A percentile compares a stretch with the other conserved stretches of the same genome.
Conservation (phyloP, 1,140 invertebrate species). For the Arctopsyche grandis region DNA sequence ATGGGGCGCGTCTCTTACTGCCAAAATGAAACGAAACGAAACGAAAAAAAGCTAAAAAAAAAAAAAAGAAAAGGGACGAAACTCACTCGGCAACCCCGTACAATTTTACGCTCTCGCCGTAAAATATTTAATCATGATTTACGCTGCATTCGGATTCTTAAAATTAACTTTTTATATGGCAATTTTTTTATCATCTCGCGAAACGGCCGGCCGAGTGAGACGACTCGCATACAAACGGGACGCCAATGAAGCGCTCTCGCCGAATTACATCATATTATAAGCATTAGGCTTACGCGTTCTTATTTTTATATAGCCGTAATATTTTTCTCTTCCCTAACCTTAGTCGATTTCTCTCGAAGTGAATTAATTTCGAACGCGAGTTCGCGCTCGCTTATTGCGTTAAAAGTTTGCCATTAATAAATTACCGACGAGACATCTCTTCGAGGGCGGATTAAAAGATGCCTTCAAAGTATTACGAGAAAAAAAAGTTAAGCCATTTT, state of each 20-base stretch:
- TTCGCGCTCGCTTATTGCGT: not conserved
- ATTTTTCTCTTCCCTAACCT: not conserved
- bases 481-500: too few relatives aligned
- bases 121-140: slow-evolving; percentile 31
- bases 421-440: not conserved
- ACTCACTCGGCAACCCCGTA: not conserved
- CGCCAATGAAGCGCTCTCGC: not conserved
- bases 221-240: not conserved
- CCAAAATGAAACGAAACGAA: not conserved
- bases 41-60: not conserved
- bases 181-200: not conserved
- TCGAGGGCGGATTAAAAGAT: not conserved
- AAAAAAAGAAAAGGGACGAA: not conserved
- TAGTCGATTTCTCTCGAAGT: not conserved
- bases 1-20: not conserved
- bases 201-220: not conserved
- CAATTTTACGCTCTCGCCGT: slow-evolving; percentile 17
- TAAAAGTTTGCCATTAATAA: slow-evolving; percentile 3
- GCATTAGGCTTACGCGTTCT: too few relatives aligned
- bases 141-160: slow-evolving; percentile 32
- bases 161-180: slow-evolving; percentile 26
- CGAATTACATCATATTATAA: too few relatives aligned
- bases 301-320: too few relatives aligned
- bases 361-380: not conserved
- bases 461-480: too few relatives aligned